These are phyloP conservation scores for Sycophila texana DNA, from an alignment of 2,888 invertebrate genomes.

Conservation along the genomic window DNA sequence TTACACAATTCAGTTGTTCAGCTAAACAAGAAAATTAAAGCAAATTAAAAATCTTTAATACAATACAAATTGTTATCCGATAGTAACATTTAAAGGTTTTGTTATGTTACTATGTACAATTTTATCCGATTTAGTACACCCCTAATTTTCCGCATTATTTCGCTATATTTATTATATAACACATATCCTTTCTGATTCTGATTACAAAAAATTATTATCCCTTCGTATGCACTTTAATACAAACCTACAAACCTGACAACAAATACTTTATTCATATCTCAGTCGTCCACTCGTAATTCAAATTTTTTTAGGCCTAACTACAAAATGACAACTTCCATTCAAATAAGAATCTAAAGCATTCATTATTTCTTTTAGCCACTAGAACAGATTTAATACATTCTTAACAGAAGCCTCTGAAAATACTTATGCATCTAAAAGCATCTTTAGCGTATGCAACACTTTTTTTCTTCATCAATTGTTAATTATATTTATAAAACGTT, in stretches of 20 bases:
- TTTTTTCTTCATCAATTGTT: neutral
- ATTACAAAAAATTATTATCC: constrained; percentile 42
- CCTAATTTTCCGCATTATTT: constrained; percentile 20
- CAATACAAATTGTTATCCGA: neutral
- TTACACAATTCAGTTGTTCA: no score
- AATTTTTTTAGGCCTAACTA: constrained; percentile 42
- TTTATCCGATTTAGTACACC: neutral
- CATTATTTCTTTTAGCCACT: neutral
- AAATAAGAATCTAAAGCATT: constrained; percentile 3
- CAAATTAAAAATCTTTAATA: neutral
- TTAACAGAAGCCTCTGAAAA: neutral
- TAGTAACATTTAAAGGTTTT: constrained; percentile 22
- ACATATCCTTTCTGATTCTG: constrained; percentile 2
- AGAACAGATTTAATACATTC: no score
- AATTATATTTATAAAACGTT: neutral
- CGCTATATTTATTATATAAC: constrained; percentile 37
- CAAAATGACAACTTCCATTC: neutral
- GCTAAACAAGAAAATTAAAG: no score
- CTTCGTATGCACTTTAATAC: neutral
- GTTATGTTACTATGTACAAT: constrained; percentile 41
- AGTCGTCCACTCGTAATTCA: constrained; percentile 18
- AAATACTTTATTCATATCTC: neutral
- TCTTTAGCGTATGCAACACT: neutral
- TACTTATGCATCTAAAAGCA: constrained; percentile 8
- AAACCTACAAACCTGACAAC: constrained; percentile 35